Conservation (phyloP, 1,140 invertebrate species). For the Sitophilus oryzae region DNA sequence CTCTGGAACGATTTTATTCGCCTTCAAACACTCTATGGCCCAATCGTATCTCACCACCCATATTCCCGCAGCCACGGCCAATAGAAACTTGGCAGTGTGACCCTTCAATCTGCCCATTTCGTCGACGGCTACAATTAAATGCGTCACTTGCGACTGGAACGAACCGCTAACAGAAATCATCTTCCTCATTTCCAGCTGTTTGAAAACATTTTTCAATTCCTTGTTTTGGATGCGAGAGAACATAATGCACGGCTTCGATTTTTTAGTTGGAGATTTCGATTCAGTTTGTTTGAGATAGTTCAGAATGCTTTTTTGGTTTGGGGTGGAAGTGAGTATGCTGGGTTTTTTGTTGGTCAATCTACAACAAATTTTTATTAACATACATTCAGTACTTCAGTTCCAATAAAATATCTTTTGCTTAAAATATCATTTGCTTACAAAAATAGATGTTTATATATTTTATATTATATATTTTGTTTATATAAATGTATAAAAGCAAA, state of each 20-base stretch:
- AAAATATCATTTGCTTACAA: no score
- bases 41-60: constrained; percentile 40
- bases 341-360: no score
- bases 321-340: constrained; percentile 23
- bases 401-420: no score
- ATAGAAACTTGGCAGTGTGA: constrained; percentile 41
- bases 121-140: constrained; percentile 37
- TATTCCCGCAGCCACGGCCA: constrained; percentile 39
- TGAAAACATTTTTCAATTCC: constrained; percentile 32
- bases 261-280: background rate
- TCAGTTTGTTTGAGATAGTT: constrained; percentile 30
- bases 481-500: no score
- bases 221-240: constrained; percentile 31
- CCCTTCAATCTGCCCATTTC: constrained; percentile 34
- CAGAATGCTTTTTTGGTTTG: constrained; percentile 38
- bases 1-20: constrained; percentile 36
- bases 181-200: constrained; percentile 33
- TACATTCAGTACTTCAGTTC: no score
- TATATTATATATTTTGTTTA: no score
- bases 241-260: constrained; percentile 32
- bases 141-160: constrained; percentile 35
- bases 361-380: no score
- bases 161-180: constrained; percentile 29
- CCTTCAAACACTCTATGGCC: constrained; percentile 36
- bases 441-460: no score